Base-by-base conservation (phyloP, 2,888 invertebrate species). In the Philaethria dido region DNA sequence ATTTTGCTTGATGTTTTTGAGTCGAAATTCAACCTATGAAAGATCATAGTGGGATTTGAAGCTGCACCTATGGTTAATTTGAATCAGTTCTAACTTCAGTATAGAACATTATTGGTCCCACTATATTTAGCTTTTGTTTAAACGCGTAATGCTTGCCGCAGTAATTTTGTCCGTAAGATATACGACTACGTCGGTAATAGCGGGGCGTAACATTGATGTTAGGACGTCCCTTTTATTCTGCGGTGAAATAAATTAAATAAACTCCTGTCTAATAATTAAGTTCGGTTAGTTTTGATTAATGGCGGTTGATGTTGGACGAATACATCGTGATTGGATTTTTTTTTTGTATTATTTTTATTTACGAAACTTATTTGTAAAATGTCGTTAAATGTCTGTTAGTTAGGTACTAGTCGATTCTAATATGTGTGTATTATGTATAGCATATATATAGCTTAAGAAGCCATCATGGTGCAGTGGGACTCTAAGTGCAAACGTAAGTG, bases 221-320 rank as follows among this genome's bases (percentile, higher is more conserved):
- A 79, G 81, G 78, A 78, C 82, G 79, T 79, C 83, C 83, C 82
- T 74, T 79, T 74, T 75, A 77, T 79, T 75, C 75, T 73, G 72
- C 75, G 78, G 76, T 77, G 77, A 81, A 84, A 84, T 84, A 83
- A 84, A 84, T 83, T 84, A 84, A 84, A 83, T 81, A 83, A 83
- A 80, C 75, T 78, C 74, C 76, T 77, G 79, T 84, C 82, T 82
- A 84, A 83, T 84, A 82, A 86, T 84, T 85, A 85, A 81, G 78
- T 78, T 78, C 75, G 74, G 77, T 80, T 77, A 79, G 75, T 74
- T 77, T 76, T 83, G 83, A 84, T 84, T 82, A 82, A 85, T 84
- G 65, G 67, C 60, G 22, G 39, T 13, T 39, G 39, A 13, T 39
- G 39, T 20, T 52, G 29, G 52, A 52, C 16, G 52, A 16, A 33